Percentiles rank a stretch among this genome's conserved stretches.
Evolutionary conservation across 2,113 vertebrate genomes (phyloP).

Genomic region (Rana temporaria): DNA sequence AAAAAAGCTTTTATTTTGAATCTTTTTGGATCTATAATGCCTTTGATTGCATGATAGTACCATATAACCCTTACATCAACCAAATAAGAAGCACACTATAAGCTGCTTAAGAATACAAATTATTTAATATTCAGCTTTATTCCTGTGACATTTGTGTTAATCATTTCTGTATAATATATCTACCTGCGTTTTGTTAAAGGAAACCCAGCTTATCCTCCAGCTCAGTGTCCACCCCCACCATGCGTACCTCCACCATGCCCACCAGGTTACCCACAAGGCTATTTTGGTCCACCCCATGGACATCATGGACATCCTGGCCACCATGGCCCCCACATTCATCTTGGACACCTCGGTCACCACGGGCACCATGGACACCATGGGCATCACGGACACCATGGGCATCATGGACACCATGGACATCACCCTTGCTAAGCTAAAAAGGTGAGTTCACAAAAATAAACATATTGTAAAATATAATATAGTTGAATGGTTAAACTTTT

Average conservation of each 20-base stretch:
- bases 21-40: too few relatives aligned
- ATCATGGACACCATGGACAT: conserved; percentile 11
- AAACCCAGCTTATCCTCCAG: neutral
- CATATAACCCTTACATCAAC: too few relatives aligned
- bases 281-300: conserved; percentile 2
- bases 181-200: neutral
- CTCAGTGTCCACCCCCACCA: neutral
- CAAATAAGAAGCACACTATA: too few relatives aligned
- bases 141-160: neutral
- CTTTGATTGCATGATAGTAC: too few relatives aligned
- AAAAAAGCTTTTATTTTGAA: too few relatives aligned
- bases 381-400: neutral
- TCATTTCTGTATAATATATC: neutral
- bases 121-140: too few relatives aligned
- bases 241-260: neutral
- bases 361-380: neutral
- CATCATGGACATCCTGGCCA: neutral
- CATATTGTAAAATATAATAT: too few relatives aligned
- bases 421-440: neutral
- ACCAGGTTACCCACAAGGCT: neutral
- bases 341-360: neutral
- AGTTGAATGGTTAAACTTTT: too few relatives aligned
- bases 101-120: too few relatives aligned
- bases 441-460: neutral
- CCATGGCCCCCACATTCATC: neutral